phyloP scores from a whole-genome alignment of 37 sponge, comb jelly and placozoan genomes.

The Cliona cf. orientalis region DNA sequence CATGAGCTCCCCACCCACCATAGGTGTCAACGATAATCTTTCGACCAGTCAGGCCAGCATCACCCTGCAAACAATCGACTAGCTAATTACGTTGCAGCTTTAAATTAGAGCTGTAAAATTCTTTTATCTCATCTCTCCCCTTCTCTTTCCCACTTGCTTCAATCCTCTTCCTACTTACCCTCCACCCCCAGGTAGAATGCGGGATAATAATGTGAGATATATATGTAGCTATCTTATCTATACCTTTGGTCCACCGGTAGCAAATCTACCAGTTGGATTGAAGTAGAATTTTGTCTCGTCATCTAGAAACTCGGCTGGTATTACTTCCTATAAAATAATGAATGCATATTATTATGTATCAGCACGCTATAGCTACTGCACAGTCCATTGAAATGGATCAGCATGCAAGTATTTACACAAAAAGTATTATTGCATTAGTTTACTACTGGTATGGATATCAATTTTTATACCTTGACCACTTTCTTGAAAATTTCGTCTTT shows the following conservation, averaged over 20 bases:
- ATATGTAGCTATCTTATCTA: too few relatives aligned
- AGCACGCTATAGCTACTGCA: too few relatives aligned
- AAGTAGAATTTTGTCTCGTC: conserved; percentile 90
- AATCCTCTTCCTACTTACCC: too few relatives aligned
- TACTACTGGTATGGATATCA: neutral
- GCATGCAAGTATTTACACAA: neutral
- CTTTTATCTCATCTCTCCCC: neutral
- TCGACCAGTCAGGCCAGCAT: conserved; percentile 99
- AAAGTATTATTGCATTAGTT: neutral
- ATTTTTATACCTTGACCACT: conserved; percentile 75
- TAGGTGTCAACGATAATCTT: conserved; percentile 99
- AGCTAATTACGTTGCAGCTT: neutral
- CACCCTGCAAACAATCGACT: conserved; percentile 63
- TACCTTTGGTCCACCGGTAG: conserved; percentile 94
- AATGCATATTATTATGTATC: too few relatives aligned
- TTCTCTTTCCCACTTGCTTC: neutral
- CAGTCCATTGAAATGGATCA: neutral
- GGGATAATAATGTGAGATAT: neutral
- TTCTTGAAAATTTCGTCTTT: conserved; percentile 74
- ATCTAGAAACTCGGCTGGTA: conserved; percentile 87
- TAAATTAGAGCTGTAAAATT: too few relatives aligned
- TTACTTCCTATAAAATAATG: conserved; percentile 55
- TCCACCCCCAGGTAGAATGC: neutral
- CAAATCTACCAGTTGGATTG: conserved; percentile 93
- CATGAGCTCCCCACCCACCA: conserved; percentile 99